These are phyloP conservation scores for Dipodomys stephensi DNA, from an alignment of 2,113 vertebrate genomes.

Conservation along the genomic window DNA sequence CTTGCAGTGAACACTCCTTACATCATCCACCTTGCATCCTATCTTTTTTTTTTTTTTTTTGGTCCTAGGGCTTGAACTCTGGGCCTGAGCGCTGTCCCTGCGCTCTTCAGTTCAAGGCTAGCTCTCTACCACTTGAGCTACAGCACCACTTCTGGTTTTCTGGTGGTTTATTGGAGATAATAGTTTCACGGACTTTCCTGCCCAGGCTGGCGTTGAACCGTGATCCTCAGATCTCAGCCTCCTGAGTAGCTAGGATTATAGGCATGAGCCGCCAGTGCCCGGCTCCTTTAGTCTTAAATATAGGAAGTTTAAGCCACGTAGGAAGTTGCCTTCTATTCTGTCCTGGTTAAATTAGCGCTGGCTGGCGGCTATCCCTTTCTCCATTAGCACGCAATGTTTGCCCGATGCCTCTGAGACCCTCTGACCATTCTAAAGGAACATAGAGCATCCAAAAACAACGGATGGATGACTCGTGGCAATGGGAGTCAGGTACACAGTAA, in stretches of 20 bases:
- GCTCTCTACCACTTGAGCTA: too few species aligned
- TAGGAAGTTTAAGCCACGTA: neutral
- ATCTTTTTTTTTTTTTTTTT: neutral
- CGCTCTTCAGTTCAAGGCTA: too few species aligned
- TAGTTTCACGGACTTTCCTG: too few species aligned
- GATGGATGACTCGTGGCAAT: neutral
- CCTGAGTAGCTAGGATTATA: too few species aligned
- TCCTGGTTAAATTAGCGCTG: neutral
- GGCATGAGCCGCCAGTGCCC: too few species aligned
- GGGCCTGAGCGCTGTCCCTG: too few species aligned
- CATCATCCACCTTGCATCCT: neutral
- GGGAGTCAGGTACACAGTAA: neutral
- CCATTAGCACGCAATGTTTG: neutral
- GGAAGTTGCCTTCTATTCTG: neutral
- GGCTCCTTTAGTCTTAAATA: neutral
- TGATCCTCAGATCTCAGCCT: too few species aligned
- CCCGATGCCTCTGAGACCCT: too few species aligned
- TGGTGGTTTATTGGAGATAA: too few species aligned
- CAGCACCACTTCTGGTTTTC: too few species aligned
- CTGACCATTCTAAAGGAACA: neutral
- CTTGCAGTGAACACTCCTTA: neutral
- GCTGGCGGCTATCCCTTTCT: neutral
- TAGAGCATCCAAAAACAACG: neutral
- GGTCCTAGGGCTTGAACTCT: too few species aligned
- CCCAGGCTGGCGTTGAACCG: too few species aligned